Base-by-base conservation (phyloP, 1,140 invertebrate species). In the Eupristina koningsbergeri region DNA sequence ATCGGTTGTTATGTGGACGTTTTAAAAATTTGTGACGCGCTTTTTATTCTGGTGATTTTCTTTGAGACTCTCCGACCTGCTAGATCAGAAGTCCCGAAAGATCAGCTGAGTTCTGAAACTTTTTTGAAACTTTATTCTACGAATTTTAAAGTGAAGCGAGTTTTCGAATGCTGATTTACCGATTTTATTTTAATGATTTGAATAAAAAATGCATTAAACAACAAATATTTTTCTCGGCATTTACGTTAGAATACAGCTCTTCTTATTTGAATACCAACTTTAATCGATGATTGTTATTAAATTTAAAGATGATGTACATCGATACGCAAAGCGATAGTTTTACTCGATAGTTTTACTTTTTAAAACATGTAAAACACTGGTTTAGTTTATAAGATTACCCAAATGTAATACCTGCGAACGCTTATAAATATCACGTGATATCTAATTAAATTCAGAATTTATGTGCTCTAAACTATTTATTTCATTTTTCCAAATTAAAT, bases 1-100 rank as follows among this genome's bases (percentile, higher is more conserved):
- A 81, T 63, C 47, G 80, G 74, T 81, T 22, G 53, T 58, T 58
- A 50, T 22, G 26, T 9, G 22, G 53, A 22, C 53, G 53, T 22
- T 58, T 58, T 58, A 58, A 58, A n/a, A n/a, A n/a, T n/a, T n/a
- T n/a, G n/a, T n/a, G n/a, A n/a, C n/a, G n/a, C n/a, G n/a, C n/a
- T n/a, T n/a, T n/a, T 22, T 22, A 19, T 58, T 58, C 22, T 58
- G 9, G 26, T 58, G 22, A 6, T 1, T 26, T 26, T 58, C 26
- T 58, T 58, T 58, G 19, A 19, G 53, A 5, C 7, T 58, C 39
- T 41, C 31, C 76, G 34, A 36, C 47, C 17, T 26, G 31, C 47
- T 58, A 58, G n/a, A n/a, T 58, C 22, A 58, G 53, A n/a, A 58
- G 13, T 31, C 29, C 8, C 61, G 29, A 29, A 64, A 8, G 36